phyloP scores from a whole-genome alignment of 2,797 vertebrate genomes.

The Pantherophis alleghaniensis region DNA sequence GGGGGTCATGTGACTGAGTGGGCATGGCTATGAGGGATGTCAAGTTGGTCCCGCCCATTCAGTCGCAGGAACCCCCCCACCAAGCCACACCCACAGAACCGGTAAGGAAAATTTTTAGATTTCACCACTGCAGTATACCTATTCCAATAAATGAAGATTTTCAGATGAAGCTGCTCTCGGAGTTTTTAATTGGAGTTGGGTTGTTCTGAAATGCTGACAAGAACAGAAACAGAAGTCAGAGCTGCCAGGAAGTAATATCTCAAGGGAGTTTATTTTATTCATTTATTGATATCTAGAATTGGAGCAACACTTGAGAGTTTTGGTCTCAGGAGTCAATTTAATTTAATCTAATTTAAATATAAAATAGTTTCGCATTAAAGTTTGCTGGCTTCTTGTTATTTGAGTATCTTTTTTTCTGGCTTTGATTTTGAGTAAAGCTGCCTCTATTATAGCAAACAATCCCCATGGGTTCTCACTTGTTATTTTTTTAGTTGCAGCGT shows the following conservation, averaged over 20 bases:
- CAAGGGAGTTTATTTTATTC: background rate
- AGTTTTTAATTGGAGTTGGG: too few species aligned
- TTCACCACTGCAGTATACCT: too few species aligned
- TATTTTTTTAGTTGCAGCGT: background rate
- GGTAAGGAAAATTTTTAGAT: too few species aligned
- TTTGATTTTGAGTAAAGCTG: background rate
- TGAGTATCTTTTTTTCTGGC: background rate
- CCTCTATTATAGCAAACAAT: background rate
- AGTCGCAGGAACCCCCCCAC: too few species aligned
- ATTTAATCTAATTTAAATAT: background rate
- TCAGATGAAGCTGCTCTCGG: too few species aligned
- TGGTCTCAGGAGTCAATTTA: background rate
- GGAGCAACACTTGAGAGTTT: background rate
- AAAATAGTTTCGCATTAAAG: background rate
- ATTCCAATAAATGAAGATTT: too few species aligned
- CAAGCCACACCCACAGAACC: too few species aligned
- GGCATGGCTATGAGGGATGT: too few species aligned
- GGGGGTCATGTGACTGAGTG: too few species aligned
- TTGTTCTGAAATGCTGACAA: too few species aligned
- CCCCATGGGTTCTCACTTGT: background rate
- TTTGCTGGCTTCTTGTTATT: background rate
- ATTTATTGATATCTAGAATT: background rate
- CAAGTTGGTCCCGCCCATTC: too few species aligned
- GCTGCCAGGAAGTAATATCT: background rate
- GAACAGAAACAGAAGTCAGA: background rate